phyloP scores from a whole-genome alignment of 2,888 invertebrate genomes.

The Eupithecia subfuscata region DNA sequence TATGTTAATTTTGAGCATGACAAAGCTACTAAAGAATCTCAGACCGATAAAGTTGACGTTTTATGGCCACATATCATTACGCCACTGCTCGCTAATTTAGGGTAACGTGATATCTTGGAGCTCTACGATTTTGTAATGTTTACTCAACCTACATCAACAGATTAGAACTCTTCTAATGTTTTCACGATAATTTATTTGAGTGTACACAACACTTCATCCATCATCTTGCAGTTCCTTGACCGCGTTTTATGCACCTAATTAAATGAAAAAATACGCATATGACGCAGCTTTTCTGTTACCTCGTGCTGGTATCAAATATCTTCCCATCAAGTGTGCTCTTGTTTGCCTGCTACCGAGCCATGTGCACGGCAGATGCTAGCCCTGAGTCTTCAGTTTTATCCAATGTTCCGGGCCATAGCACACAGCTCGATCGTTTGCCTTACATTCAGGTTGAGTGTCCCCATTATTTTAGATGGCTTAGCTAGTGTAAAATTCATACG shows the following conservation, averaged over 20 bases:
- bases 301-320: slow-evolving; percentile 66
- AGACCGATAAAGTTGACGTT: slow-evolving; percentile 14
- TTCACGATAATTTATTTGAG: slow-evolving; percentile 46
- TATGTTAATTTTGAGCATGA: slow-evolving; percentile 56
- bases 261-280: slow-evolving; percentile 62
- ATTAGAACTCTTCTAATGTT: slow-evolving; percentile 50
- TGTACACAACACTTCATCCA: slow-evolving; percentile 43
- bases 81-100: slow-evolving; percentile 39
- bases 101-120: slow-evolving; percentile 41
- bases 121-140: slow-evolving; percentile 50
- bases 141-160: slow-evolving; percentile 54
- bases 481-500: not conserved
- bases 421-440: slow-evolving; percentile 36
- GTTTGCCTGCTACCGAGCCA: slow-evolving; percentile 65
- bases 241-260: slow-evolving; percentile 58
- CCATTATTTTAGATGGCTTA: slow-evolving; percentile 26
- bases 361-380: slow-evolving; percentile 78
- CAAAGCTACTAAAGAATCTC: slow-evolving; percentile 24
- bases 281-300: slow-evolving; percentile 60
- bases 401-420: slow-evolving; percentile 51
- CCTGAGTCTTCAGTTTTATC: slow-evolving; percentile 53
- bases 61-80: slow-evolving; percentile 35
- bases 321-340: slow-evolving; percentile 70
- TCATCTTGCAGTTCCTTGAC: slow-evolving; percentile 65
- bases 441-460: slow-evolving; percentile 30